Conservation (phyloP, 2,797 vertebrate genomes). For the Leptoclinus maculatus region DNA sequence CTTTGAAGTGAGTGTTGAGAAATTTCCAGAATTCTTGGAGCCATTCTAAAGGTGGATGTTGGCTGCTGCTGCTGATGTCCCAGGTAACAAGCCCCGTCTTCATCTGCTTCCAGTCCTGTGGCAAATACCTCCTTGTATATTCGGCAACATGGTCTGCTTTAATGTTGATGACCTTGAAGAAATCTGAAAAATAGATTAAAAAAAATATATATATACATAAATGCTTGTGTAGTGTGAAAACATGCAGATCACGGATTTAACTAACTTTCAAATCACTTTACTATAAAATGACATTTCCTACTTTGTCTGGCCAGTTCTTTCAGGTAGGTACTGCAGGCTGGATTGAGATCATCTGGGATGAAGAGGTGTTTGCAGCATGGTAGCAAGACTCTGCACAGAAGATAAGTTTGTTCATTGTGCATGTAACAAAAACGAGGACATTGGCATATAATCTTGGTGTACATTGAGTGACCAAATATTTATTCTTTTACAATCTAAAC, state of each 20-base stretch:
- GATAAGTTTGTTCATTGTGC: not conserved
- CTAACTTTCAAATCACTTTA: not conserved
- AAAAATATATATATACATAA: not conserved
- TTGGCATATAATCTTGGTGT: not conserved
- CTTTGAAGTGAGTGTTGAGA: slow-evolving; percentile 75
- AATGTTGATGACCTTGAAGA: slow-evolving; percentile 80
- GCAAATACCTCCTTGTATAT: slow-evolving; percentile 77
- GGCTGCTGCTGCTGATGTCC: slow-evolving; percentile 60
- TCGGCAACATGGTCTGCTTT: slow-evolving; percentile 67
- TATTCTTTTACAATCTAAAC: not conserved
- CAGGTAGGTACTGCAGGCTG: slow-evolving; percentile 73
- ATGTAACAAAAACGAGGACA: not conserved
- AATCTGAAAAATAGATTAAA: slow-evolving; percentile 66
- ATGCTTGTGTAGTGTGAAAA: not conserved
- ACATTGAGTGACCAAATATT: not conserved
- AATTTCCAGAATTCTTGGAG: slow-evolving; percentile 86
- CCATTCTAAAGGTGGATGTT: slow-evolving; percentile 86
- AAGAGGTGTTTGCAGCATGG: slow-evolving; percentile 84
- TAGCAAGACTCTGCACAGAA: slow-evolving; percentile 81
- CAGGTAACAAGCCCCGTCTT: slow-evolving; percentile 70
- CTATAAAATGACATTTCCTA: slow-evolving; percentile 56
- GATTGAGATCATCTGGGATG: slow-evolving; percentile 78
- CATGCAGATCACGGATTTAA: not conserved
- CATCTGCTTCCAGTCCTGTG: slow-evolving; percentile 78
- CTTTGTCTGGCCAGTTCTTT: slow-evolving; percentile 73